Percentiles rank a stretch among this genome's conserved stretches.
Conservation (phyloP, 1,140 invertebrate genomes). For the Musca domestica region DNA sequence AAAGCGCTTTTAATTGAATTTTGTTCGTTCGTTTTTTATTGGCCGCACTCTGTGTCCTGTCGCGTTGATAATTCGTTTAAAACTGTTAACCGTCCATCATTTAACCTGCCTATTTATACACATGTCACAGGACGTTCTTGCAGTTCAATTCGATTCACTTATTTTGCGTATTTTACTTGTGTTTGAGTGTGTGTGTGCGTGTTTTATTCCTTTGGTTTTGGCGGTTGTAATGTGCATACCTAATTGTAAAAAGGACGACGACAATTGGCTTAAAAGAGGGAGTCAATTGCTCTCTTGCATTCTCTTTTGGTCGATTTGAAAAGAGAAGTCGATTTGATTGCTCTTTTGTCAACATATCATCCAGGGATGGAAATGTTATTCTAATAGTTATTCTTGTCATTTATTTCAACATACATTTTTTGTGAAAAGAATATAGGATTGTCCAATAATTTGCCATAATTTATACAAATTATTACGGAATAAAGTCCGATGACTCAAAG, state of each 20-base stretch:
- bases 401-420: too few relatives aligned
- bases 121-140: constrained; percentile 10
- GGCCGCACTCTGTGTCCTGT: neutral
- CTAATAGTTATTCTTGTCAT: too few relatives aligned
- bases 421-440: too few relatives aligned
- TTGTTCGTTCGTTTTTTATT: neutral
- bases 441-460: too few relatives aligned
- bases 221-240: constrained; percentile 20
- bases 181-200: neutral
- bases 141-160: constrained; percentile 5
- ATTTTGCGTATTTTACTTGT: constrained; percentile 2
- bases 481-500: too few relatives aligned
- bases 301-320: too few relatives aligned
- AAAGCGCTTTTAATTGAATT: neutral
- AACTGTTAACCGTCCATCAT: constrained; percentile 44
- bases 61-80: constrained; percentile 42
- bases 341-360: too few relatives aligned
- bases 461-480: too few relatives aligned
- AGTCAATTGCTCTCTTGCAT: too few relatives aligned
- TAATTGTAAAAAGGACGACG: constrained; percentile 1
- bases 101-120: constrained; percentile 40
- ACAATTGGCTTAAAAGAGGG: too few relatives aligned
- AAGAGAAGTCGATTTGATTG: too few relatives aligned
- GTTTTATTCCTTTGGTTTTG: neutral
- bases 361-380: too few relatives aligned